These are phyloP conservation scores for Plebejus argus DNA, from an alignment of 2,888 invertebrate species.

Conservation along the genomic window DNA sequence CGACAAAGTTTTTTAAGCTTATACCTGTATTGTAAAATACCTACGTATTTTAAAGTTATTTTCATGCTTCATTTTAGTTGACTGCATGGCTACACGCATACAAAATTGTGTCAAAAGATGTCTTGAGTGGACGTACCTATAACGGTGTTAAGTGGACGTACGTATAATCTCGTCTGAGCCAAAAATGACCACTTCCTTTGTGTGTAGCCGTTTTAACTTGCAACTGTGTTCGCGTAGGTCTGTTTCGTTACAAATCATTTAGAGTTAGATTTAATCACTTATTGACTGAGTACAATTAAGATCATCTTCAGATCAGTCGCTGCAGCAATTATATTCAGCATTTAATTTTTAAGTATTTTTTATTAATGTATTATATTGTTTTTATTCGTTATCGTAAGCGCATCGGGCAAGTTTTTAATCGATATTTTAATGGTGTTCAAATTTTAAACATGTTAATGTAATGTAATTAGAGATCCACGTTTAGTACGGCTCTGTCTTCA, in stretches of 20 bases:
- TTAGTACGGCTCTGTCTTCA: slow-evolving; percentile 38
- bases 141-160: neutral
- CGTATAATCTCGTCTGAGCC: neutral
- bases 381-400: slow-evolving; percentile 35
- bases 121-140: neutral
- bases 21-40: slow-evolving; percentile 25
- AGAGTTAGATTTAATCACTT: slow-evolving; percentile 61
- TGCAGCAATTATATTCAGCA: slow-evolving; percentile 69
- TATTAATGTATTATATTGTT: slow-evolving; percentile 37
- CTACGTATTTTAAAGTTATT: slow-evolving; percentile 21
- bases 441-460: slow-evolving; percentile 37
- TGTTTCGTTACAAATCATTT: slow-evolving; percentile 50
- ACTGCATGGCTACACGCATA: neutral
- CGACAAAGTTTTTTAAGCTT: slow-evolving; percentile 27
- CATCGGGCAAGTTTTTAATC: slow-evolving; percentile 33
- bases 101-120: neutral
- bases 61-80: neutral
- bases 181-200: neutral
- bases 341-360: slow-evolving; percentile 62
- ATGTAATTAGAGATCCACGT: slow-evolving; percentile 28
- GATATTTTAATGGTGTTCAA: slow-evolving; percentile 40
- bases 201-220: neutral
- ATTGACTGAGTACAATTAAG: slow-evolving; percentile 77
- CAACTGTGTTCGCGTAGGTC: slow-evolving; percentile 22
- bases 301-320: slow-evolving; percentile 54